Conservation (phyloP, 2,113 vertebrate species). For the Hystrix brachyura region DNA sequence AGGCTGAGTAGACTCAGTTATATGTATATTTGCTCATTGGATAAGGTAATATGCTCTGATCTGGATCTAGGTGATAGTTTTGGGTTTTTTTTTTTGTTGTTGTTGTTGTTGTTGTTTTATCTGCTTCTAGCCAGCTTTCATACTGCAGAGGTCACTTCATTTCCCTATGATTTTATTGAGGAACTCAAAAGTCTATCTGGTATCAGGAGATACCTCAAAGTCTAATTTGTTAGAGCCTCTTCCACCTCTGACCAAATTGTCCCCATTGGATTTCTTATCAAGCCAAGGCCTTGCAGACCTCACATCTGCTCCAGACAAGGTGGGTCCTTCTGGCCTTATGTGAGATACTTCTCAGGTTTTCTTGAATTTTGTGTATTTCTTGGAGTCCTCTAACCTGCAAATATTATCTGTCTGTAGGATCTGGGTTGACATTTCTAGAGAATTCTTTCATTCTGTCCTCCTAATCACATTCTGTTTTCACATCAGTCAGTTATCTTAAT, state of each 20-base stretch:
- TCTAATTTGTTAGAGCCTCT: neutral
- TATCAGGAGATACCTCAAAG: neutral
- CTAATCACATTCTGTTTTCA: neutral
- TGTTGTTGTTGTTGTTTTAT: neutral
- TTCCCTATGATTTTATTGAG: neutral
- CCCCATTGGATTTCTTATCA: neutral
- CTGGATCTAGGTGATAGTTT: neutral
- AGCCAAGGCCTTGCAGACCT: neutral
- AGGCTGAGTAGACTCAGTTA: rapidly evolving
- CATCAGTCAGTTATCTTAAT: neutral
- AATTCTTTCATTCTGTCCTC: neutral
- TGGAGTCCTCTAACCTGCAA: neutral
- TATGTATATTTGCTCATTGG: neutral
- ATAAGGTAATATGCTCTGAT: neutral
- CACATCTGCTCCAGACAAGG: neutral
- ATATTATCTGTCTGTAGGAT: neutral
- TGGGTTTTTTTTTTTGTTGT: too few species aligned
- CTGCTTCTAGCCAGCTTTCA: neutral
- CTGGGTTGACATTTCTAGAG: neutral
- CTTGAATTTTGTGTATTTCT: neutral
- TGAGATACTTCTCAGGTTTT: neutral
- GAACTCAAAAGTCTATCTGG: neutral
- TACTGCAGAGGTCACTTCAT: neutral
- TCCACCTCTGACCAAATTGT: neutral
- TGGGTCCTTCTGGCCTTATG: neutral